Evolutionary conservation across 2,888 invertebrate species (phyloP).

Genomic region (Lepidocyrtinus sp.): DNA sequence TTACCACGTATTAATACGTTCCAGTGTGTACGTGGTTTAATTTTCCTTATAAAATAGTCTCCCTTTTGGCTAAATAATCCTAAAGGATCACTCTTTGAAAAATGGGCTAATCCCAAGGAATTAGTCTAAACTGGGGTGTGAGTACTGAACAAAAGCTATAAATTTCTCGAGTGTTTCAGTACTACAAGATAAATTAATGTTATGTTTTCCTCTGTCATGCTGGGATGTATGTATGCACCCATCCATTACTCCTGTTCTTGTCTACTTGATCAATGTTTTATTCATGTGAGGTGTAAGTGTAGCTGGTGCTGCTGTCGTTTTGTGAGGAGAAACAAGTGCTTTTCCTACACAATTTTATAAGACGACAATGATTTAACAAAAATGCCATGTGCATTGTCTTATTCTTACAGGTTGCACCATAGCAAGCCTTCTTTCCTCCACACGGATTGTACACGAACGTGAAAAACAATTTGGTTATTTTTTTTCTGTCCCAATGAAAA

Average conservation of each 20-base stretch:
- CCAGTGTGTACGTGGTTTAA: constrained; percentile 60
- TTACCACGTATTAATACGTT: constrained; percentile 32
- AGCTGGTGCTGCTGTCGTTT: constrained; percentile 12
- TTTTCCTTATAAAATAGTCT: constrained; percentile 25
- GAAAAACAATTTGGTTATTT: constrained; percentile 38
- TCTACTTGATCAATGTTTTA: constrained; percentile 32
- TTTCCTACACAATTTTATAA: constrained; percentile 31
- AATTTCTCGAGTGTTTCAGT: constrained; percentile 15
- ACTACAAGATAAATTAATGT: constrained; percentile 28
- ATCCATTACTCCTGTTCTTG: constrained; percentile 6
- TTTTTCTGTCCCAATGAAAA: constrained; percentile 34
- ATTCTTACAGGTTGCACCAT: constrained; percentile 26
- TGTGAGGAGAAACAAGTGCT: neutral
- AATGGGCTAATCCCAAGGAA: constrained; percentile 48
- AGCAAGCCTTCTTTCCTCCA: constrained; percentile 4
- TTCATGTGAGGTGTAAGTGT: constrained; percentile 12
- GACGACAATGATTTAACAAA: constrained; percentile 44
- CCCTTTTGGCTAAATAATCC: neutral
- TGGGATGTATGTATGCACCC: constrained; percentile 21
- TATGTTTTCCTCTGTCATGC: constrained; percentile 30
- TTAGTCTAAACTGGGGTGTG: constrained; percentile 27
- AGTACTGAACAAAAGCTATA: neutral
- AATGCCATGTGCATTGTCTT: constrained; percentile 19
- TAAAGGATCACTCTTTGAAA: constrained; percentile 32
- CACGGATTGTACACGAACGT: constrained; percentile 29